Percentiles rank a stretch among this genome's conserved stretches.
Conservation (phyloP, 2,113 vertebrate genomes). For the Irena cyanogastra region DNA sequence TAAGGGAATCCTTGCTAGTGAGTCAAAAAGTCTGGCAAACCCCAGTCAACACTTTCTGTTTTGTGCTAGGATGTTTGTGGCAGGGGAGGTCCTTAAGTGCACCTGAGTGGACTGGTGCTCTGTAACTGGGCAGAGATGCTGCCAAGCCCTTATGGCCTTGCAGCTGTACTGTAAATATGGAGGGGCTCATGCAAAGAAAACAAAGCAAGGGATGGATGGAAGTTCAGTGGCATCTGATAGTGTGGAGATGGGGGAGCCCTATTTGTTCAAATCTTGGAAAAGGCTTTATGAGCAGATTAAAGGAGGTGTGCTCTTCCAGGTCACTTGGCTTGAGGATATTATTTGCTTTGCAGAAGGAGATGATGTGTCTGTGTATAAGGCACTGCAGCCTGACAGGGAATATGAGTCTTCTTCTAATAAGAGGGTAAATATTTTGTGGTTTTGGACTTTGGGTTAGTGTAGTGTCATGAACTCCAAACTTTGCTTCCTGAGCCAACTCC, state of each 20-base stretch:
- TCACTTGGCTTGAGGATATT: neutral
- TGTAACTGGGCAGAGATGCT: neutral
- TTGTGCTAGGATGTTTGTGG: neutral
- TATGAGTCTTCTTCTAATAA: neutral
- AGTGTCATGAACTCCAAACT: neutral
- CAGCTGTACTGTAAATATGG: neutral
- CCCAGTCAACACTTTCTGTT: neutral
- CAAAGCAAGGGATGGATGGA: neutral
- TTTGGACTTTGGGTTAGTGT: neutral
- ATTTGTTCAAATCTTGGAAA: neutral
- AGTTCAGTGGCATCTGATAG: neutral
- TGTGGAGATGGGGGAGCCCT: neutral
- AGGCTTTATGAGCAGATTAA: neutral
- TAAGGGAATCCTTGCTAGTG: neutral
- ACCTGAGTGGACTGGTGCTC: neutral
- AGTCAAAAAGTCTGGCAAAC: neutral
- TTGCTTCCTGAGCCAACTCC: neutral
- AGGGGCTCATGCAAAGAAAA: neutral
- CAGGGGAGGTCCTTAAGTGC: neutral
- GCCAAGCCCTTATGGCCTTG: neutral
- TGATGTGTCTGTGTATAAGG: neutral
- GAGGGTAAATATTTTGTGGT: neutral
- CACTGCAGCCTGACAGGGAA: neutral
- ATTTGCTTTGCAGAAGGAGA: neutral
- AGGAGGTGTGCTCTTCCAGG: neutral